Evolutionary conservation across 1,140 invertebrate genomes (phyloP), one percentile per base, ranked within the genome.

Genomic region (Kradibia gibbosae): DNA sequence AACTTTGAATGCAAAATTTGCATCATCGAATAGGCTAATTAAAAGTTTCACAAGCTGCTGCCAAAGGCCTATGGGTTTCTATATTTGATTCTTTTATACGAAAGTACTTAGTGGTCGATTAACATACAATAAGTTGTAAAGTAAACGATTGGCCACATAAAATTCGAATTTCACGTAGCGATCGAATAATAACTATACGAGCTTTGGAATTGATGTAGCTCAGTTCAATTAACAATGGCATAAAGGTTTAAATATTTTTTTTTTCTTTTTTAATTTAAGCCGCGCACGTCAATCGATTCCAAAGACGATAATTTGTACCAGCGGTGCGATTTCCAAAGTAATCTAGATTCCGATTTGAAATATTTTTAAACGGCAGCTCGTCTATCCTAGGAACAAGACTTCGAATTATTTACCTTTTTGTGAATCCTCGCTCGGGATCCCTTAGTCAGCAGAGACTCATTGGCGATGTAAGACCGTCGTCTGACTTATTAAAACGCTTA

Each of bases 251-350:
- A n/a, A n/a, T n/a, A n/a, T n/a, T n/a, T n/a, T n/a, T n/a, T 28
- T 81, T 81, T 76, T 73, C 80, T 57, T 73, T 76, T 76, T 70
- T 81, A 75, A 67, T 42, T 39, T 4, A 36, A 71, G 65, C 11
- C 28, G 65, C 75, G 57, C 15, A 20, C 31, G 75, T n/a, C 42
- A 60, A 57, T 55, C 72, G 72, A 57, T 74, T 57, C 22, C 53
- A 13, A 50, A 25, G 53, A 36, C 17, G 60, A 48, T 65, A 25
- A 60, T 28, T 65, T 10, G 22, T 7, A 48, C 22, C n/a, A 50
- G n/a, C 67, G 15, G 3, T 71, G 15, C 15, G 10, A 15, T 39
- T 13, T 67, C 20, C 34, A 39, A 25, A 28, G 11, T n/a, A 60
- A 60, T 31, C 3, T 10, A 31, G 25, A 0, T 31, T 60, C 0